Percentiles rank a stretch among this genome's conserved stretches.
Evolutionary conservation across 92 coral and sea anemone genomes (phyloP).

Genomic region (Meandrina meandrites): DNA sequence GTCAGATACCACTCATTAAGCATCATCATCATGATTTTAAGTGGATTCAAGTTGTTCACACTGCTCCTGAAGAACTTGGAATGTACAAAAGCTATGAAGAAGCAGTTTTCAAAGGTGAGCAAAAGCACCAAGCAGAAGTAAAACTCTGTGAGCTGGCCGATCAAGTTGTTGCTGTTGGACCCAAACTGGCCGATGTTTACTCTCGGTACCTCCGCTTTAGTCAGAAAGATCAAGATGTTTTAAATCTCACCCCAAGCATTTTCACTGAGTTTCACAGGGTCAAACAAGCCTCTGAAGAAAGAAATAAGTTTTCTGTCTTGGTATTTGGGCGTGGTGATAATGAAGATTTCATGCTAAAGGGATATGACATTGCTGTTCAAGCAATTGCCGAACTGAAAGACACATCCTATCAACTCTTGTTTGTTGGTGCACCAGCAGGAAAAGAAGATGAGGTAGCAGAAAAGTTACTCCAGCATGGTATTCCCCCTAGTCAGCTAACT

Average conservation of each 20-base stretch:
- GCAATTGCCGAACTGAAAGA: constrained; percentile 6
- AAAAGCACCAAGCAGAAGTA: constrained; percentile 9
- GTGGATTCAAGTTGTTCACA: constrained; percentile 26
- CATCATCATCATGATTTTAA: neutral
- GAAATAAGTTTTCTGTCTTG: neutral
- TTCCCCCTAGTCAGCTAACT: neutral
- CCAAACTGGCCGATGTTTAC: constrained; percentile 18
- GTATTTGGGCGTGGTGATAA: constrained; percentile 22
- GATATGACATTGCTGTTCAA: constrained; percentile 8
- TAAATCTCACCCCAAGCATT: constrained; percentile 11
- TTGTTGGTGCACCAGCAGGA: constrained; percentile 12
- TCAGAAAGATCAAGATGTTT: neutral
- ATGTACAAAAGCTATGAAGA: constrained; percentile 19
- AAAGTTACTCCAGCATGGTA: neutral
- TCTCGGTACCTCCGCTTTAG: neutral
- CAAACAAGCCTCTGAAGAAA: neutral
- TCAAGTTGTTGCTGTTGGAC: constrained; percentile 27
- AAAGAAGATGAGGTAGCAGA: neutral
- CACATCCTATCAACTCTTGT: neutral
- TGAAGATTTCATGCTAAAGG: constrained; percentile 24
- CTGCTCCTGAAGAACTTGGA: constrained; percentile 25
- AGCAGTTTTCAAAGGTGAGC: neutral
- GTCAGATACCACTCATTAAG: neutral
- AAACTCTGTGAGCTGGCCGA: constrained; percentile 17
- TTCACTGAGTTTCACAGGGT: constrained; percentile 3